Percentiles rank a stretch among this genome's conserved stretches.
These are phyloP conservation scores for Dicerorhinus sumatrensis DNA, from an alignment of 2,113 vertebrate genomes.

Conservation along the genomic window DNA sequence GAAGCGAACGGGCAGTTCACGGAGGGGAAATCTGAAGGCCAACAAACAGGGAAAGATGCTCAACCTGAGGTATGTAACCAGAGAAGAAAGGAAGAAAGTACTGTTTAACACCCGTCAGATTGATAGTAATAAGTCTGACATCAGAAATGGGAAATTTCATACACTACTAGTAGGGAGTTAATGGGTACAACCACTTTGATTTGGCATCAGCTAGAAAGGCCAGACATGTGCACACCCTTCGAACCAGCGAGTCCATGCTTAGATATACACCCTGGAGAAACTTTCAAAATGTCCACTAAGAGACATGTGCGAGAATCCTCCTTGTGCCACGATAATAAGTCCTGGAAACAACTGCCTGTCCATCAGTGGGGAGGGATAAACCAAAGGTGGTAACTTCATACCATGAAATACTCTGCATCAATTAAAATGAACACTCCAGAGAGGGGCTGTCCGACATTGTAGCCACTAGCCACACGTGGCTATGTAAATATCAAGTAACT, in stretches of 20 bases:
- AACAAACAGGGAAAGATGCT: neutral
- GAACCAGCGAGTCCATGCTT: accelerated
- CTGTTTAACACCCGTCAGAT: accelerated
- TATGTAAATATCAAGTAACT: neutral
- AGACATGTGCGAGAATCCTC: neutral
- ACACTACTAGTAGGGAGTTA: accelerated
- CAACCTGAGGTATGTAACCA: neutral
- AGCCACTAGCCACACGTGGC: neutral
- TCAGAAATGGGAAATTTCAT: neutral
- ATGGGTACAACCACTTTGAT: accelerated
- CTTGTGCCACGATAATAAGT: accelerated
- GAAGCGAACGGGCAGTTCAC: accelerated
- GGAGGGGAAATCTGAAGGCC: neutral
- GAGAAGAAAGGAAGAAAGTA: neutral
- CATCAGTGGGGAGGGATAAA: no score
- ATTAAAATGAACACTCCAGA: neutral
- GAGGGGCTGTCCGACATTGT: accelerated
- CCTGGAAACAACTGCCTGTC: neutral
- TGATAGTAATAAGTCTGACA: neutral
- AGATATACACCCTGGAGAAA: neutral
- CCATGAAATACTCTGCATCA: accelerated
- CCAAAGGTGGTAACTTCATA: no score
- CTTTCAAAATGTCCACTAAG: no score
- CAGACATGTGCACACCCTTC: accelerated
- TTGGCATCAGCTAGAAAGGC: no score